phyloP scores from a whole-genome alignment of 2,888 invertebrate species.

The Macrosiphum euphorbiae region DNA sequence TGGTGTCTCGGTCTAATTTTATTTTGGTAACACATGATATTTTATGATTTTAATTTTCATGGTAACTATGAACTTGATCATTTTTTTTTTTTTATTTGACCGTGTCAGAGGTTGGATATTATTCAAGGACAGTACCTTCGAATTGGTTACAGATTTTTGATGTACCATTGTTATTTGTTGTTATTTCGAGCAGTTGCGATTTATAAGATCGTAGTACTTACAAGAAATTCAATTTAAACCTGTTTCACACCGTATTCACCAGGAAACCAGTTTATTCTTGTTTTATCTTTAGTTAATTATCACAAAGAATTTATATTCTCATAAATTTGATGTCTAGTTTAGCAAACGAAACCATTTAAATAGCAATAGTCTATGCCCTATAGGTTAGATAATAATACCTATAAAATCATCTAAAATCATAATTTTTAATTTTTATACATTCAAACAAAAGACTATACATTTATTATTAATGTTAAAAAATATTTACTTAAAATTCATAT shows the following conservation, averaged over 20 bases:
- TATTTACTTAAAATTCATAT: background rate
- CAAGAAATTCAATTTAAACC: constrained; percentile 45
- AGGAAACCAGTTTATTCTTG: constrained; percentile 46
- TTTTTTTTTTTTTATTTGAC: constrained; percentile 33
- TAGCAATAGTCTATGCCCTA: background rate
- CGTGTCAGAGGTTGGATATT: constrained; percentile 52
- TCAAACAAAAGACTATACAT: background rate
- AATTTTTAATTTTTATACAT: background rate
- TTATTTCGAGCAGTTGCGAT: constrained; percentile 14
- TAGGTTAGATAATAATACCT: background rate
- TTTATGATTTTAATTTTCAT: constrained; percentile 10
- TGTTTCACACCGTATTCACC: constrained; percentile 39
- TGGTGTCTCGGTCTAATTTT: background rate
- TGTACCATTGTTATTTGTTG: constrained; percentile 22
- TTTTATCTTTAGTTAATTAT: constrained; percentile 11
- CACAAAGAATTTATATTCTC: constrained; percentile 27
- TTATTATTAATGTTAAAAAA: background rate
- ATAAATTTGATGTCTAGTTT: background rate
- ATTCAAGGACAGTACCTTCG: constrained; percentile 58
- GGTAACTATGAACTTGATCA: constrained; percentile 21
- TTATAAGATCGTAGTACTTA: constrained; percentile 33
- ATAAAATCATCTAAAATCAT: background rate
- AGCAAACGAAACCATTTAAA: background rate
- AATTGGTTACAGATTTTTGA: constrained; percentile 62
- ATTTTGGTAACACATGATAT: background rate